Evolutionary conservation across 2,113 vertebrate species (phyloP), one percentile per base, ranked within the genome.

Genomic region (Forbesichthys agassizii): DNA sequence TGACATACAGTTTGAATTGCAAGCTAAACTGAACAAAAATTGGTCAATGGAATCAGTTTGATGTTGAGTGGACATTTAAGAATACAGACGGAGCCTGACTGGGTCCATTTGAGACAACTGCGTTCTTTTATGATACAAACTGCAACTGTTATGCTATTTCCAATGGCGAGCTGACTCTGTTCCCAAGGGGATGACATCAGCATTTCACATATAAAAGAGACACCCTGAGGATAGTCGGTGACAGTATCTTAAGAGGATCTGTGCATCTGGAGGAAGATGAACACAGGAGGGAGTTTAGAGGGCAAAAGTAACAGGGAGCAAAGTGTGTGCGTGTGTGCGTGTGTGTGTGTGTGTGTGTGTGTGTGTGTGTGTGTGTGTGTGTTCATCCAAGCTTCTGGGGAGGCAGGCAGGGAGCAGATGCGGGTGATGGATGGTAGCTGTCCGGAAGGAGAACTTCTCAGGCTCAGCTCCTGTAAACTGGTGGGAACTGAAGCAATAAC

Each of bases 401-500:
- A 71, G 68, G 73, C 64, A 70, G 68, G 75, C 68, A 69, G 61
- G 61, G 58, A 76, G 72, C 81, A 81, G 73, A 85, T 73, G 73
- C 60, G 48, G 59, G 71, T 89, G 89, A 91, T 91, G 86, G 91
- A 91, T 90, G 82, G 77, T 51, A 61, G 75, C 77, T 57, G 79
- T 85, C 84, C 81, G 69, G 75, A 66, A 62, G 71, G 61, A 80
- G 81, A 89, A 86, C 75, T 80, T 86, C 80, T 84, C 62, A 12
- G 73, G 61, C 79, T 80, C 61, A 61, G 84, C 75, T 86, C 67
- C 79, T 83, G 86, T 87, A 89, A 89, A 85, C 69, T 75, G 74
- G 75, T 58, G 79, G 78, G 83, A 88, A 86, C 60, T 83, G 87
- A 89, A 86, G 86, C 85, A 90, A 89, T 87, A 88, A 89, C 88